Percentiles rank a stretch among this genome's conserved stretches.
phyloP scores from a whole-genome alignment of 2,113 vertebrate genomes.

The Tiliqua scincoides region DNA sequence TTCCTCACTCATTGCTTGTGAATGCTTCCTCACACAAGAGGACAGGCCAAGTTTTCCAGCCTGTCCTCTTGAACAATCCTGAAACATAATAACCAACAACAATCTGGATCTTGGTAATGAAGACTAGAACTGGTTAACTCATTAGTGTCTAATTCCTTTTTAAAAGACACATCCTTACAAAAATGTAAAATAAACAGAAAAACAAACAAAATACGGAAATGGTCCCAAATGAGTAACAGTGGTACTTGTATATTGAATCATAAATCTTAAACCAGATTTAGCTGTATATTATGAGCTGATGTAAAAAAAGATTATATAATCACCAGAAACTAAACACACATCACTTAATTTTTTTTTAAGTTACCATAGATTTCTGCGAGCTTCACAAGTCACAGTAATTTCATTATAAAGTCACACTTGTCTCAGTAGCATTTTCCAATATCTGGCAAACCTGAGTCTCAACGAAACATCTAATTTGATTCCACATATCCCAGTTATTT shows the following conservation, averaged over 20 bases:
- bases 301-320: too few relatives aligned
- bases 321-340: too few relatives aligned
- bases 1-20: not conserved
- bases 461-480: not conserved
- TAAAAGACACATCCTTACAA: not conserved
- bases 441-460: not conserved
- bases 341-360: too few relatives aligned
- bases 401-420: not conserved
- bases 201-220: not conserved
- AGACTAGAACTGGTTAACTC: not conserved
- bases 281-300: too few relatives aligned
- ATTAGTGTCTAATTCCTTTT: not conserved
- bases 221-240: not conserved
- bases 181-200: not conserved
- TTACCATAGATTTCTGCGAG: too few relatives aligned
- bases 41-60: too few relatives aligned
- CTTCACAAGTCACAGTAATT: not conserved
- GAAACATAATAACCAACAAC: not conserved
- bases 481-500: not conserved
- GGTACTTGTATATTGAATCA: not conserved
- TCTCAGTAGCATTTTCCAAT: not conserved
- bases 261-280: not conserved
- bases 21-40: not conserved
- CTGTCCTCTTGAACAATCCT: not conserved
- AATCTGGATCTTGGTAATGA: not conserved